Evolutionary conservation across 2,113 vertebrate genomes (phyloP), one percentile per base, ranked within the genome.

Genomic region (Pseudolaguvia tuberculata): DNA sequence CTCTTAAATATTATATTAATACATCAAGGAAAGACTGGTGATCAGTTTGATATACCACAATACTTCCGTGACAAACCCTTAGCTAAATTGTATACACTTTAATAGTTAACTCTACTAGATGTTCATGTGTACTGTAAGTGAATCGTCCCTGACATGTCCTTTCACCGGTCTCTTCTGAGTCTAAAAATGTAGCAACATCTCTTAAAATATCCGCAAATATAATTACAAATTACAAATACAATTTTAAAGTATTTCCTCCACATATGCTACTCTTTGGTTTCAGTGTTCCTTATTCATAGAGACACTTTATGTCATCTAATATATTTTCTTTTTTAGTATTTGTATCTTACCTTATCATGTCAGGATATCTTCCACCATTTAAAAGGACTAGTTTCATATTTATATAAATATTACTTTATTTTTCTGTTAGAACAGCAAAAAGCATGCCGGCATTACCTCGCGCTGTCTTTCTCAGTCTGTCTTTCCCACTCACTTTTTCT

Each of bases 271-370:
- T 35, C 31, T 20, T 1, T 39, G 13, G 35, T 45, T 39, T 39
- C 15, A 21, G n/a, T 23, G 12, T 63, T 63, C 2, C 21, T 3
- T 10, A 39, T 62, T 45, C 35, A 23, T 14, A 23, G 11, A 65
- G 15, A 47, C 47, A 47, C 62, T 25, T 13, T 18, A 25, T 1
- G 27, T 25, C 3, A 17, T 18, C 17, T 47, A n/a, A n/a, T n/a
- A n/a, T n/a, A n/a, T 48, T n/a, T 31, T 14, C 1, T 75, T 76
- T 35, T 7, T 59, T n/a, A 59, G 55, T 59, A 76, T 51, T 25
- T 39, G 45, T n/a, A 69, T 63, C 75, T 66, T 77, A 80, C 79
- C 79, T 63, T 66, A 52, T 70, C 29, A 70, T 39, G 48, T 53
- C 18, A 53, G 42, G 27, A 17, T 23, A 70, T 70, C 68, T 42